Evolutionary conservation across 2,797 vertebrate genomes (phyloP).

Genomic region (Pseudochirops cupreus): DNA sequence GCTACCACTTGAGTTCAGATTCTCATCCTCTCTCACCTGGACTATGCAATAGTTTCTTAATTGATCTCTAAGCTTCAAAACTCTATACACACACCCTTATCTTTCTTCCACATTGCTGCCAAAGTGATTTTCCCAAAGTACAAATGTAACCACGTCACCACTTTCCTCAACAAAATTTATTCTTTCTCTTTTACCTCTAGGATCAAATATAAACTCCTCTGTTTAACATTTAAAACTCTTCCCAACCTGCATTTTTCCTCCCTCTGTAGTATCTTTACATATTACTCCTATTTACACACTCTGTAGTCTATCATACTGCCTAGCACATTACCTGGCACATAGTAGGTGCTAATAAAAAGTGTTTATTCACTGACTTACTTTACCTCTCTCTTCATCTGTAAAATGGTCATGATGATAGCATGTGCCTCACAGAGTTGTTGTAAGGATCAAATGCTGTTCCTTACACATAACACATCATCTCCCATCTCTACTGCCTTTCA

Average conservation of each 20-base stretch:
- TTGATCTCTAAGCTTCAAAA: neutral
- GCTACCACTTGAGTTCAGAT: neutral
- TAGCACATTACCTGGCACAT: no score
- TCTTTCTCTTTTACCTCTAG: neutral
- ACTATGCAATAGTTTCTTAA: neutral
- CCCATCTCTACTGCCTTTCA: no score
- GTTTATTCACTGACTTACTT: no score
- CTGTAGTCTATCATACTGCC: no score
- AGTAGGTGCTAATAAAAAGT: no score
- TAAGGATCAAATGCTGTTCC: no score
- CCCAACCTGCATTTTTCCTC: neutral
- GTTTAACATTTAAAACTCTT: neutral
- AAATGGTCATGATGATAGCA: no score
- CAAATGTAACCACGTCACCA: neutral
- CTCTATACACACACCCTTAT: neutral
- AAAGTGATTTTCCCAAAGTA: neutral
- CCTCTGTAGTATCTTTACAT: neutral
- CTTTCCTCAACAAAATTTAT: neutral
- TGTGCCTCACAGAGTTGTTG: no score
- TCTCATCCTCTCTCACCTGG: neutral
- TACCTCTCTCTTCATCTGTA: no score
- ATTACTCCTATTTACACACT: neutral
- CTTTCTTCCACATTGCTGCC: neutral
- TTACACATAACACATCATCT: no score
- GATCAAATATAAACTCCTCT: neutral